Evolutionary conservation across 2,113 vertebrate genomes (phyloP), one percentile per base, ranked within the genome.

Genomic region (Paracyprichromis sp.): DNA sequence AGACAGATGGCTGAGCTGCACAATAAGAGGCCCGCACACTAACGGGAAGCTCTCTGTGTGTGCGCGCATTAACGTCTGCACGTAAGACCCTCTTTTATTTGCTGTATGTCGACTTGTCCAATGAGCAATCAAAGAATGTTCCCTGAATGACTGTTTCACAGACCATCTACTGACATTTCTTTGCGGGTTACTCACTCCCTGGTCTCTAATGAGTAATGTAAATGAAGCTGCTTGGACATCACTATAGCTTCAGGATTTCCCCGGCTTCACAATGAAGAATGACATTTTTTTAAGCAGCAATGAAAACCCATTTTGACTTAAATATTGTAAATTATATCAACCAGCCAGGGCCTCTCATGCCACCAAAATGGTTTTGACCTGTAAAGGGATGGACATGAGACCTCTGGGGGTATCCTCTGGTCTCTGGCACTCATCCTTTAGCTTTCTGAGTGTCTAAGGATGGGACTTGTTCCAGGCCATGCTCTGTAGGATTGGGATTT

Each of bases 1-100:
- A 94, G 93, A 95, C 94, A 95, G 94, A 96, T 96, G 95, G 94
- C 90, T 90, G 86, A 90, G 87, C 89, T 82, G 83, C 87, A 94
- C 94, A 96, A 95, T 93, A 12, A 94, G 93, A 93, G 93, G 91
- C 93, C 92, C 56, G 76, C 83, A 90, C 78, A 86, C 88, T 90
- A 83, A 88, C 50, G 87, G 87, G 92, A 91, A 86, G 69, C 84
- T 83, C 81, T 90, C 61, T 86, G 73, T 52, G 71, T 52, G 86
- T 53, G 82, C 2, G 17, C 10, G 26, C 3, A 78, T 78, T 78
- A 78, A 78, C 29, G 73, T 52, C 73, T 52, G 71, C 7, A 78
- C 26, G 7, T 80, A 69, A 87, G 86, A 52, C 80, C 88, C 78
- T 79, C 91, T 88, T 92, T 92, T 90, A 86, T 92, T 90, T 13